These are phyloP conservation scores for Pemphigus obesinymphae DNA, from an alignment of 1,140 invertebrate species.

Conservation along the genomic window DNA sequence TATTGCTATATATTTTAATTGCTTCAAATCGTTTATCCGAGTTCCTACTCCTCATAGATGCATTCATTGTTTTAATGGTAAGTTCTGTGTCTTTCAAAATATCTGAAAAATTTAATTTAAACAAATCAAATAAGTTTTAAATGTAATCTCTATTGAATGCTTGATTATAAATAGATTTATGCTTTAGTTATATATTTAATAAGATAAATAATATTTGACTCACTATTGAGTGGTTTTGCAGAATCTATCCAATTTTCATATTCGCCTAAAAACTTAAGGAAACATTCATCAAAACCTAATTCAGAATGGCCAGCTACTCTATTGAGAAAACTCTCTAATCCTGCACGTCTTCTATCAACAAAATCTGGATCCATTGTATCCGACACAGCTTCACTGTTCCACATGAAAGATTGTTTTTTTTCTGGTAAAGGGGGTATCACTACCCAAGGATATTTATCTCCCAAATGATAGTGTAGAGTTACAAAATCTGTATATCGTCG, in stretches of 20 bases:
- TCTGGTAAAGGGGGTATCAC: slow-evolving; percentile 76
- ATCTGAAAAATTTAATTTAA: neutral
- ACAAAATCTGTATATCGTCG: slow-evolving; percentile 81
- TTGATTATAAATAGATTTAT: neutral
- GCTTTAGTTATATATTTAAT: neutral
- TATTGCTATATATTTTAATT: slow-evolving; percentile 33
- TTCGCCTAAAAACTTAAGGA: slow-evolving; percentile 26
- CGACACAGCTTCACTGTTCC: slow-evolving; percentile 62
- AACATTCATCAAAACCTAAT: slow-evolving; percentile 32
- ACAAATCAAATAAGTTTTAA: neutral
- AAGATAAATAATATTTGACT: neutral
- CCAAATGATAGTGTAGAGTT: slow-evolving; percentile 68
- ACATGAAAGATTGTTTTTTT: slow-evolving; percentile 74
- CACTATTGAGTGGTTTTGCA: neutral
- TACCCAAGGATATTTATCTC: slow-evolving; percentile 70
- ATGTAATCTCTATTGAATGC: neutral
- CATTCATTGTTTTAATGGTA: slow-evolving; percentile 28
- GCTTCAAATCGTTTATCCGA: slow-evolving; percentile 24
- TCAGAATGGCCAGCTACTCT: slow-evolving; percentile 37
- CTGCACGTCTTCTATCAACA: slow-evolving; percentile 71
- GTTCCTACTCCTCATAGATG: slow-evolving; percentile 1
- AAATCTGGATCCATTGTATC: slow-evolving; percentile 84
- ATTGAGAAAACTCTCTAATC: slow-evolving; percentile 60
- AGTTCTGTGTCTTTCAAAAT: slow-evolving; percentile 18
- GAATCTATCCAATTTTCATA: slow-evolving; percentile 9